Evolutionary conservation across 2,888 invertebrate genomes (phyloP), one percentile per base, ranked within the genome.

Genomic region (Tachina lurida): DNA sequence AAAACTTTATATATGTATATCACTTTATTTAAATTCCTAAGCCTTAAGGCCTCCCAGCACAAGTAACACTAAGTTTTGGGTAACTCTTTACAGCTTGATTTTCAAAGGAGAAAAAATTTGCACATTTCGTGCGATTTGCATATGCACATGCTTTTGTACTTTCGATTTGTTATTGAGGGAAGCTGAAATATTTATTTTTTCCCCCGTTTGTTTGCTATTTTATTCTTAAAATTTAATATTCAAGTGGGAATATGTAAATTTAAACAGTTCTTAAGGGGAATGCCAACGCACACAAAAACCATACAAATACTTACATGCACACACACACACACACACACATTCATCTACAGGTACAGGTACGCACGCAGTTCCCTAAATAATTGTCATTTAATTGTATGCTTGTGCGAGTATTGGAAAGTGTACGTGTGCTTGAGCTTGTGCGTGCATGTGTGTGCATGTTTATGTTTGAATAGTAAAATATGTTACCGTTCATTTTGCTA

Each of bases 171-270:
- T 60, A 74, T 81, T 31, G 75, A 68, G 54, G 17, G 47, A 71
- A 71, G 52, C 52, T 63, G 47, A 56, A 82, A 71, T 67, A 60
- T 83, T 65, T 77, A 82, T 49, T 31, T 31, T 4, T 54, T 10
- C 31, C 15, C 3, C 15, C 5, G 4, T 52, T 63, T 22, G 10
- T 54, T 49, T 45, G 13, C 4, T 49, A 65, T 63, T 56, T 41
- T 62, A 75, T 75, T 60, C 60, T 62, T 60, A 45, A 52, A 78
- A 73, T 73, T 73, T 84, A 22, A 73, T 73, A 84, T 60, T 74
- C 73, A 84, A 73, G 54, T 45, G 71, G 67, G 73, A 78, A 78
- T 73, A 84, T 84, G 83, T 13, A 84, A 84, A 84, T 84, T 84
- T 62, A 47, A 56, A 17, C 54, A 62, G 62, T 76, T 70, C 62